These are phyloP conservation scores for Hippocampus zosterae DNA, from an alignment of 2,113 vertebrate species.

Conservation along the genomic window DNA sequence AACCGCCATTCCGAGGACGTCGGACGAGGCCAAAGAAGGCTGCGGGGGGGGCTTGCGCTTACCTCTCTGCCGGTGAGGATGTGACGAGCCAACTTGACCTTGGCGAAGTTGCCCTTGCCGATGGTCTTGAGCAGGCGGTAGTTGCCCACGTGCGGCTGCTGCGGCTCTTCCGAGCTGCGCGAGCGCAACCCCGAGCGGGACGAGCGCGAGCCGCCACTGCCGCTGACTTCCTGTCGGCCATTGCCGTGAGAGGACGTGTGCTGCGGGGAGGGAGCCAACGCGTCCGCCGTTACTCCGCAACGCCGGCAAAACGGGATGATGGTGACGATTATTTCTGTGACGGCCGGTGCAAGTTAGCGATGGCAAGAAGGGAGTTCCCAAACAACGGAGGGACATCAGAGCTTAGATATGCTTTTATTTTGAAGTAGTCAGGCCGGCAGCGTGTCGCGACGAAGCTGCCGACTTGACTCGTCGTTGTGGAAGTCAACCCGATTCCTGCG, in stretches of 20 bases:
- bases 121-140: constrained; percentile 97
- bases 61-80: constrained; percentile 98
- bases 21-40: no score
- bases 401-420: no score
- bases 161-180: constrained; percentile 85
- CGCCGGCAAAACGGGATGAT: not conserved
- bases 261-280: constrained; percentile 56
- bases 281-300: not conserved
- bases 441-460: no score
- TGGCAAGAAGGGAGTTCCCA: no score
- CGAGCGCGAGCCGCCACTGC: constrained; percentile 74
- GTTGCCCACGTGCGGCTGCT: constrained; percentile 92
- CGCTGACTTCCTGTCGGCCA: constrained; percentile 79
- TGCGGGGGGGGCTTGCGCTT: constrained; percentile 37
- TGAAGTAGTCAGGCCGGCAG: no score
- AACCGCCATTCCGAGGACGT: no score
- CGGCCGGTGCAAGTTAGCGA: no score
- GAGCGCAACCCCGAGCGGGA: constrained; percentile 84
- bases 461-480: not conserved
- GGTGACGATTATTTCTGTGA: no score
- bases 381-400: no score
- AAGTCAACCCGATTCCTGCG: not conserved
- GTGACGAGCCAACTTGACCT: constrained; percentile 94
- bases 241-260: constrained; percentile 86
- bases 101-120: constrained; percentile 98